These are phyloP conservation scores for Chaenogobius annularis DNA, from an alignment of 2,113 vertebrate genomes.

Conservation along the genomic window DNA sequence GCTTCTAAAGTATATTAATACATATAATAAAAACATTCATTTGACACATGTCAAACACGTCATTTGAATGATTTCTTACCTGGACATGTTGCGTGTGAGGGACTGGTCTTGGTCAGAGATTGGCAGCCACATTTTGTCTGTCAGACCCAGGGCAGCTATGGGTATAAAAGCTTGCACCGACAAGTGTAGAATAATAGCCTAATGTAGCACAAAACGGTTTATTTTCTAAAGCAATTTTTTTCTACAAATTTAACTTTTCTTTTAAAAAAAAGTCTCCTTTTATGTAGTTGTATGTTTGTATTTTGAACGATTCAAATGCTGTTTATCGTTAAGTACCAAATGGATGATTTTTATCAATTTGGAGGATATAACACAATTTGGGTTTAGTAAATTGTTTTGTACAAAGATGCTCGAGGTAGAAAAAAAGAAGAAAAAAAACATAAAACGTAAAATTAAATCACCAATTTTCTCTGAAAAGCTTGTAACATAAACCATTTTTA, in stretches of 20 bases:
- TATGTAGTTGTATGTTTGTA: background rate
- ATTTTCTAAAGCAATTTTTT: background rate
- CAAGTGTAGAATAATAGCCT: too few relatives aligned
- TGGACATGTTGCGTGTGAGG: too few relatives aligned
- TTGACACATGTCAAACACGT: too few relatives aligned
- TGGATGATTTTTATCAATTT: background rate
- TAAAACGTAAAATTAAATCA: background rate
- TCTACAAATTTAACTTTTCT: background rate
- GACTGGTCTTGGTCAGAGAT: too few relatives aligned
- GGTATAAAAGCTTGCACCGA: too few relatives aligned
- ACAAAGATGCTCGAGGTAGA: background rate
- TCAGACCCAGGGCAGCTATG: too few relatives aligned
- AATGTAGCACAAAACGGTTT: too few relatives aligned
- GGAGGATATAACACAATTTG: background rate
- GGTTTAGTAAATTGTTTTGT: background rate
- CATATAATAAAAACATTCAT: too few relatives aligned
- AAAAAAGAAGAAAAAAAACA: background rate
- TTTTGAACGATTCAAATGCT: background rate
- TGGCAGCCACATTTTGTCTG: too few relatives aligned
- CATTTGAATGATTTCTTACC: too few relatives aligned
- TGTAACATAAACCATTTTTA: background rate
- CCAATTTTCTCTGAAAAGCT: background rate
- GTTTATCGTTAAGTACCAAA: background rate
- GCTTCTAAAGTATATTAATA: too few relatives aligned
- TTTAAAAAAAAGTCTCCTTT: background rate